A percentile compares a stretch with the other conserved stretches of the same genome.
Evolutionary conservation across 2,113 vertebrate species (phyloP).

Genomic region (Galemys pyrenaicus): DNA sequence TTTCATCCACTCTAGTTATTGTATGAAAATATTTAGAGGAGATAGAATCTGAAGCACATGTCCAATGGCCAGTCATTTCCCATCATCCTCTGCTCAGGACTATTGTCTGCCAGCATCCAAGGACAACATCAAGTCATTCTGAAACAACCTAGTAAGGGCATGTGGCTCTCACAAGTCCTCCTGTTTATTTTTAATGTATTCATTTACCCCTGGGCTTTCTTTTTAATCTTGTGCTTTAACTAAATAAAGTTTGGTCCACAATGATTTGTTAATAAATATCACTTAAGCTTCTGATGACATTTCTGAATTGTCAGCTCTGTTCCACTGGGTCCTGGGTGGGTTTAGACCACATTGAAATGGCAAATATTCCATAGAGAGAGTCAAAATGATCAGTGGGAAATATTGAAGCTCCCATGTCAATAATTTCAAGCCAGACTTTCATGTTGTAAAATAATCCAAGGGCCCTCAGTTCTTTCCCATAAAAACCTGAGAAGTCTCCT

Average conservation of each 20-base stretch:
- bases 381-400: background rate
- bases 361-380: background rate
- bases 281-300: background rate
- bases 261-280: constrained; percentile 32
- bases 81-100: background rate
- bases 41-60: background rate
- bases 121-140: background rate
- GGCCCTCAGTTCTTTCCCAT: background rate
- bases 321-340: background rate
- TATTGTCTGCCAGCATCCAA: background rate
- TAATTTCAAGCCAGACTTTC: background rate
- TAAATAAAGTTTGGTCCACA: background rate
- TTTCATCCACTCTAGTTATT: background rate
- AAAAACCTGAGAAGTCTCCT: background rate
- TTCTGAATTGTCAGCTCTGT: background rate
- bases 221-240: background rate
- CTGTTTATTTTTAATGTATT: background rate
- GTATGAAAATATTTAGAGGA: background rate
- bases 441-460: background rate
- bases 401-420: background rate
- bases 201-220: background rate
- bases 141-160: background rate
- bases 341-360: background rate
- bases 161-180: background rate
- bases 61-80: background rate